phyloP scores from a whole-genome alignment of 2,113 vertebrate species.

The Rhodinocichla rosea region DNA sequence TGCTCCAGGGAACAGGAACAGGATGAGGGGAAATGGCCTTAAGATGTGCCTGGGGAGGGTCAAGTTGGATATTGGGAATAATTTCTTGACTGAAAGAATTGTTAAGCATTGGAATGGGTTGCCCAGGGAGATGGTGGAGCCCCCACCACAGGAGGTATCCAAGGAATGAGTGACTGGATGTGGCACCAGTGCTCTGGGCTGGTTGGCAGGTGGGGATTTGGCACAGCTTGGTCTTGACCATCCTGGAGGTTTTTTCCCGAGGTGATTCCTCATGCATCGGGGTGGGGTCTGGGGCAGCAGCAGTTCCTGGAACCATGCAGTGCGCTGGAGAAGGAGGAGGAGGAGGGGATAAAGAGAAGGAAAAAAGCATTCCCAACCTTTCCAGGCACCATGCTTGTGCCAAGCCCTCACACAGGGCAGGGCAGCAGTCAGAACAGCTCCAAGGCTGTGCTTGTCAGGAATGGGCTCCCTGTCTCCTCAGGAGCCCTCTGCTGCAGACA shows the following conservation, averaged over 20 bases:
- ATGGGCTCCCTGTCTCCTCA: rapidly evolving
- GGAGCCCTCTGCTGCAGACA: background rate
- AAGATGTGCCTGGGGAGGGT: background rate
- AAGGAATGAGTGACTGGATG: rapidly evolving
- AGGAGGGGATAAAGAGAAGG: background rate
- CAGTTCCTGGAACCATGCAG: rapidly evolving
- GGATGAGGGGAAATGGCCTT: background rate
- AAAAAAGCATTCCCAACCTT: background rate
- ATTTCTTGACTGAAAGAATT: background rate
- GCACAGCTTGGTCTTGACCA: background rate
- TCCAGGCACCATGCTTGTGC: rapidly evolving
- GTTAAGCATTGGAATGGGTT: background rate
- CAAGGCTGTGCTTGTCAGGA: rapidly evolving
- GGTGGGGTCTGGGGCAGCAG: rapidly evolving
- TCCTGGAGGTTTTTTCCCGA: background rate
- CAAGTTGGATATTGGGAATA: background rate
- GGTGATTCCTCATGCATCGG: rapidly evolving
- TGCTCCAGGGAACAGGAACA: background rate
- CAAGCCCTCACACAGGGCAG: rapidly evolving
- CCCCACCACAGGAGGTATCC: background rate
- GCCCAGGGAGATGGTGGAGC: too few relatives aligned
- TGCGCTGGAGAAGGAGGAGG: background rate
- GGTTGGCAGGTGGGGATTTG: background rate
- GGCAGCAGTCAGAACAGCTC: background rate
- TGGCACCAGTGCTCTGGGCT: background rate